These are phyloP conservation scores for Nerophis ophidion DNA, from an alignment of 2,113 vertebrate species.

Conservation along the genomic window DNA sequence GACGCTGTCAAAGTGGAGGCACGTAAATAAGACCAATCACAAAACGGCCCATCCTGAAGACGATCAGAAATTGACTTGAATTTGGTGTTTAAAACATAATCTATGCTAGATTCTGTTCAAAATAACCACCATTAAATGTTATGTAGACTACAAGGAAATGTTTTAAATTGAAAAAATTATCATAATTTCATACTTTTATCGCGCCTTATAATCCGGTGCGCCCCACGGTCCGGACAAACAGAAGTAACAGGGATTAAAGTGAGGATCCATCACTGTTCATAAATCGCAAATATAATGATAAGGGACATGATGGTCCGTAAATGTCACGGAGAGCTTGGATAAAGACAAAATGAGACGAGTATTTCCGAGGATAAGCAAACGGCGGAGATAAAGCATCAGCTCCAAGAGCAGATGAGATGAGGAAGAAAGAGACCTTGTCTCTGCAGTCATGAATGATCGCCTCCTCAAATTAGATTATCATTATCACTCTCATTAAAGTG, in stretches of 20 bases:
- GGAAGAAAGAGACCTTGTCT: slow-evolving; percentile 19
- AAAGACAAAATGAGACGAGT: slow-evolving; percentile 22
- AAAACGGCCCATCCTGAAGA: too few relatives aligned
- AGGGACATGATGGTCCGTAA: slow-evolving; percentile 21
- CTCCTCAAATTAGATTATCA: slow-evolving; percentile 57
- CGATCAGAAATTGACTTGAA: too few relatives aligned
- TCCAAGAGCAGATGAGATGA: slow-evolving; percentile 1
- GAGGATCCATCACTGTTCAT: slow-evolving; percentile 22
- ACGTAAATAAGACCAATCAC: too few relatives aligned
- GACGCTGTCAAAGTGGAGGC: too few relatives aligned
- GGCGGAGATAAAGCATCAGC: slow-evolving; percentile 6
- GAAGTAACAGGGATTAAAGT: slow-evolving; percentile 12
- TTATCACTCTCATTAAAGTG: slow-evolving; percentile 63
- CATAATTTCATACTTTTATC: too few relatives aligned
- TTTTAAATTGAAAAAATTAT: too few relatives aligned
- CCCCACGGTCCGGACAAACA: neutral
- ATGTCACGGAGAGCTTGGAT: slow-evolving; percentile 20
- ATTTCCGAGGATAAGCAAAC: slow-evolving; percentile 23
- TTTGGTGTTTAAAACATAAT: too few relatives aligned
- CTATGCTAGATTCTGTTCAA: too few relatives aligned
- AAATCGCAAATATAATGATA: slow-evolving; percentile 16
- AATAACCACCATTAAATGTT: too few relatives aligned
- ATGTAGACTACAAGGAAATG: too few relatives aligned
- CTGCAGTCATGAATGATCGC: slow-evolving; percentile 43
- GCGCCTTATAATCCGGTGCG: too few relatives aligned